These are phyloP conservation scores for Colletes latitarsis DNA, from an alignment of 1,140 invertebrate species.

Conservation along the genomic window DNA sequence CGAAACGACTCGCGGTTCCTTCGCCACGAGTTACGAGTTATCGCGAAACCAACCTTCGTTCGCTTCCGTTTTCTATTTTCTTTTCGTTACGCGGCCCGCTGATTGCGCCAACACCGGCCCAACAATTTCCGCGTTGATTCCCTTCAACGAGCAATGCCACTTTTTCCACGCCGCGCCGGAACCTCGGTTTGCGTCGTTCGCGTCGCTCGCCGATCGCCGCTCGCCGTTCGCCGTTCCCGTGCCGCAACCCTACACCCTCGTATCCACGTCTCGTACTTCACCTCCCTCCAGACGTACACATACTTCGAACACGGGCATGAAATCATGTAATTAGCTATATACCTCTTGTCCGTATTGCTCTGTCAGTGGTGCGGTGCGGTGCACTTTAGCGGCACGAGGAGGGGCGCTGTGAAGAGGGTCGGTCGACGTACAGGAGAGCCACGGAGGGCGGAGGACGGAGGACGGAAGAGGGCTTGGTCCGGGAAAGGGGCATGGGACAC, in stretches of 20 bases:
- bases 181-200: neutral
- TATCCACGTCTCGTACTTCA: no score
- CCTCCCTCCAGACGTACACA: neutral
- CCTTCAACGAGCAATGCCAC: neutral
- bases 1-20: neutral
- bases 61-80: no score
- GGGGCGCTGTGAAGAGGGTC: slow-evolving; percentile 34
- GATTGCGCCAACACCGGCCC: no score
- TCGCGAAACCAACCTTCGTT: neutral
- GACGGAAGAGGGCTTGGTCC: slow-evolving; percentile 10
- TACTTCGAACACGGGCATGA: slow-evolving; percentile 62
- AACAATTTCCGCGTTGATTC: no score
- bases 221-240: slow-evolving; percentile 52
- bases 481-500: slow-evolving; percentile 24
- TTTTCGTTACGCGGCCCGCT: no score
- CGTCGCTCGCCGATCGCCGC: slow-evolving; percentile 10
- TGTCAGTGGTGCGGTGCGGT: slow-evolving; percentile 63
- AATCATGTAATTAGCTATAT: slow-evolving; percentile 77
- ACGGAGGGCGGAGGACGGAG: slow-evolving; percentile 2
- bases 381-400: slow-evolving; percentile 67
- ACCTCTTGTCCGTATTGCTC: slow-evolving; percentile 74
- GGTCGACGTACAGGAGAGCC: slow-evolving; percentile 28
- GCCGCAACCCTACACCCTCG: slow-evolving; percentile 13
- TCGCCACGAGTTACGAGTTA: neutral
- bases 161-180: neutral